A percentile compares a stretch with the other conserved stretches of the same genome.
These are phyloP conservation scores for Ceraclea dissimilis DNA, from an alignment of 2,888 invertebrate species.

Conservation along the genomic window DNA sequence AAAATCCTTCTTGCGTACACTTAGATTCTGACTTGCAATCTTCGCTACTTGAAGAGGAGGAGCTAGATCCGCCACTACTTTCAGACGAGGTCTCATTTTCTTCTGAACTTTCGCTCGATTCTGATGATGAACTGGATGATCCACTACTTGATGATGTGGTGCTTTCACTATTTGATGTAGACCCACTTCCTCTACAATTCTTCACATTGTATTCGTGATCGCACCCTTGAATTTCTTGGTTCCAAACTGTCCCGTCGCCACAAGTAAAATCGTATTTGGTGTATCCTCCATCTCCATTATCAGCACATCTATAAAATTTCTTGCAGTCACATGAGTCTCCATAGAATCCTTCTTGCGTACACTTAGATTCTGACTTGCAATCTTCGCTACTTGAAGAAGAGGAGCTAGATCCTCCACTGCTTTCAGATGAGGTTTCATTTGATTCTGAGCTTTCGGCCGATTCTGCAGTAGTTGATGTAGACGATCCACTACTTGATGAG, in stretches of 20 bases:
- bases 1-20: constrained; percentile 44
- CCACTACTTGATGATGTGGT: not conserved
- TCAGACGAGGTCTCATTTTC: constrained; percentile 7
- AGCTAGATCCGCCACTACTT: constrained; percentile 21
- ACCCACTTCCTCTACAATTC: constrained; percentile 29
- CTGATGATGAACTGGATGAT: constrained; percentile 36
- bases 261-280: constrained; percentile 50
- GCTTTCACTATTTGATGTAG: not conserved
- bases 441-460: constrained; percentile 10
- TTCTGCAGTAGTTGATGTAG: constrained; percentile 4
- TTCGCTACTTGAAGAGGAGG: constrained; percentile 4
- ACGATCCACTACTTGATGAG: constrained; percentile 3
- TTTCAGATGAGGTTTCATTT: constrained; percentile 9
- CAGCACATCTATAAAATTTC: constrained; percentile 46
- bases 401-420: constrained; percentile 5
- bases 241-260: constrained; percentile 54
- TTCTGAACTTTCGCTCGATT: constrained; percentile 48
- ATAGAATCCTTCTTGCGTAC: constrained; percentile 44
- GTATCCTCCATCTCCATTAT: constrained; percentile 39
- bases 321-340: constrained; percentile 41
- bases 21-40: constrained; percentile 28
- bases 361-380: constrained; percentile 25
- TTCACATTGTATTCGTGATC: constrained; percentile 47
- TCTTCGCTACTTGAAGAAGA: constrained; percentile 37
- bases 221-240: constrained; percentile 44